Evolutionary conservation across 2,888 invertebrate species (phyloP), one percentile per base, ranked within the genome.

Genomic region (Acanthosepion lycidas): DNA sequence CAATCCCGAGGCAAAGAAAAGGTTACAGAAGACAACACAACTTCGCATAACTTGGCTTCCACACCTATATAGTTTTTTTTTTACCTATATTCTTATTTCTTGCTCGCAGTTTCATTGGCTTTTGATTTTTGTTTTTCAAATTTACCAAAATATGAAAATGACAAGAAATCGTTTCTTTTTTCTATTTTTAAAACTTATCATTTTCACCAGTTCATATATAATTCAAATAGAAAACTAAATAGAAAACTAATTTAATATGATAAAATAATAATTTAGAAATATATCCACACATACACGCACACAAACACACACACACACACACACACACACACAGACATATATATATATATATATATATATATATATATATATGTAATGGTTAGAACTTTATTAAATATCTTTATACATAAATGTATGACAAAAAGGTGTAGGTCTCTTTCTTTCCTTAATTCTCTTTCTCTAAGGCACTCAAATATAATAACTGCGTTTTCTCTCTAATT

Each of bases 341-440:
- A n/a, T 28, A n/a, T n/a, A n/a, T n/a, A 78, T 78, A 78, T 78
- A n/a, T 78, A n/a, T 78, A 78, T 78, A 78, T 78, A 78, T 78
- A 78, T 78, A 78, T n/a, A n/a, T n/a, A 78, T 78, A 78, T 78
- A n/a, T n/a, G n/a, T n/a, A n/a, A 42, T 42, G 42, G 3, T 42
- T 42, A 42, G 42, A 42, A 42, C 3, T 6, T 26, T 28, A 28
- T 8, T 5, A 5, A 28, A 26, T 6, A 26, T 64, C 20, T 20
- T 15, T 18, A 23, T 59, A 23, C 26, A 59, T 23, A 23, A 18
- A 55, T 20, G 15, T 55, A 55, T 20, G 15, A 18, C 55, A 55
- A 4, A 1, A 55, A 55, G 15, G 15, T 15, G 53, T 53, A 3
- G 15, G 55, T 55, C 20, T 55, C 12, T 4, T 55, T 55, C 20